Evolutionary conservation across 2,888 invertebrate species (phyloP), one percentile per base, ranked within the genome.

Genomic region (Sthenelais limicola): DNA sequence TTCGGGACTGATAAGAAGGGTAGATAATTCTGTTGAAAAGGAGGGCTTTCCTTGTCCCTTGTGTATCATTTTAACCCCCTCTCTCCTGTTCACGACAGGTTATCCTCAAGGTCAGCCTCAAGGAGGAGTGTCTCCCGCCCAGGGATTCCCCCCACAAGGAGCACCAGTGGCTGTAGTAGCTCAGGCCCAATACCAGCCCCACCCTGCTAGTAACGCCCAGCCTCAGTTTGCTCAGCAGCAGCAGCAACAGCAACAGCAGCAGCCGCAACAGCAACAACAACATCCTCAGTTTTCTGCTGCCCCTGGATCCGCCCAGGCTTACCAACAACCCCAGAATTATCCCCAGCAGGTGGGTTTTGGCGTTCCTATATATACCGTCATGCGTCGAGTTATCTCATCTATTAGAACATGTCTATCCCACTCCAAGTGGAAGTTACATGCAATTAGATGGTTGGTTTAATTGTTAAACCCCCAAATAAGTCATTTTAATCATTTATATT

Each of bases 131-230:
- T 49, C 49, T 2, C 51, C 49, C n/a, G 68, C 68, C 2, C 68
- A 68, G 51, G 68, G 68, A 1, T 51, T 21, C 68, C 7, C 49
- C 2, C 51, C 51, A 1, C 73, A 58, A 28, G 51, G 43, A n/a
- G 48, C 67, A 32, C 28, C 51, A 9, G 51, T 21, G 26, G 51
- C 51, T 51, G 51, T 21, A 51, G n/a, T 24, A 1, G 15, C n/a
- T 35, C 51, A 49, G 52, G 68, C 49, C 3, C 49, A 18, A n/a
- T 35, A 49, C 24, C 68, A 47, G 68, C 47, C 68, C 1, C 68
- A 68, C 24, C 52, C 68, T 21, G 68, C 51, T 43, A 49, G 28
- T 30, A 43, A 12, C 26, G 52, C 66, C 24, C 71, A 43, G 48
- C 43, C 49, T 1, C 43, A 48, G 9, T 51, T 49, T 30, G 48